Base-by-base conservation (phyloP, 2,888 invertebrate species). In the Hydroisotoma schaefferi region DNA sequence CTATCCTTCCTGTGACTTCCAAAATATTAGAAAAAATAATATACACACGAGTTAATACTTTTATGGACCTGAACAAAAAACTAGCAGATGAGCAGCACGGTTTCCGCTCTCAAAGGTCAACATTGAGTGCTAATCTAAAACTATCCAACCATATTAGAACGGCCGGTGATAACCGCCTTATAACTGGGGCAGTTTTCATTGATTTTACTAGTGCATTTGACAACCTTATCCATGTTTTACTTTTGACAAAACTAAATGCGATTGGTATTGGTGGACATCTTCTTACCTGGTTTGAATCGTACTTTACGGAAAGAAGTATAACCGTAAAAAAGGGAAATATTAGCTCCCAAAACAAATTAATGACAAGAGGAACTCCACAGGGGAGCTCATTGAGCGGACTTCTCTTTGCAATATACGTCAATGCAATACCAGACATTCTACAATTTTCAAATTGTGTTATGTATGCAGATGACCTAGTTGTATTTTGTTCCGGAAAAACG, bases 201-300 rank as follows among this genome's bases (percentile, higher is more conserved):
- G 58, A 58, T 18, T 58, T 53, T 37, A 37, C 18, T 26, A 18
- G 25, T 38, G 58, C 58, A 2, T 58, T 58, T 28, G 47, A 58
- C n/a, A 58, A 28, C n/a, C 6, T 58, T n/a, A 29, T 33, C 8
- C 29, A 58, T 12, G 29, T 1, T 43, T 2, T 15, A n/a, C 20
- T 51, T 20, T 15, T 58, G 1, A 27, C 25, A 27, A 51, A 55
- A 26, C 29, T 44, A n/a, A 18, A 38, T 1, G 20, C 28, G 12
- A 25, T 37, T 12, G 55, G 55, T 2, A 33, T 59, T 3, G 20
- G 27, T 1, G 23, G 44, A n/a, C 1, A 54, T 12, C 22, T 54
- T 18, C 8, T 47, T 4, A 6, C 18, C 8, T 38, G 33, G 2
- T 33, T 59, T 10, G 12, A 20, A n/a, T 54, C 59, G 6, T 59